Conservation (phyloP, 2,113 vertebrate genomes). For the Epinephelus fuscoguttatus region DNA sequence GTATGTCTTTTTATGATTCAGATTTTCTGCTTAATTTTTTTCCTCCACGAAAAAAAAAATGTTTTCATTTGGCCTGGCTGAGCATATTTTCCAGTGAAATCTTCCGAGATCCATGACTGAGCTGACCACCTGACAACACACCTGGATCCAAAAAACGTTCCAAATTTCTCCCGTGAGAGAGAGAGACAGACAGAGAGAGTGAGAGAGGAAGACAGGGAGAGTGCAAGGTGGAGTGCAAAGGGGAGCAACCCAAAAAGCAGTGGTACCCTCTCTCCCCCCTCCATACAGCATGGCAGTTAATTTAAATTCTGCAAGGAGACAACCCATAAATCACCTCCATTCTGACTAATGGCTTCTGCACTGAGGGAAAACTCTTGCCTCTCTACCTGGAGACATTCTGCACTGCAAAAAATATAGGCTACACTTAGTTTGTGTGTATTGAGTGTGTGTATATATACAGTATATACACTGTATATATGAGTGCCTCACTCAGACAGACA, state of each 20-base stretch:
- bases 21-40: constrained; percentile 24
- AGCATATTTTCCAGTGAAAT: constrained; percentile 59
- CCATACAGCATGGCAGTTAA: constrained; percentile 81
- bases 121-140: constrained; percentile 72
- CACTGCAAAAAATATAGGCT: constrained; percentile 70
- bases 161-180: constrained; percentile 69
- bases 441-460: constrained; percentile 14
- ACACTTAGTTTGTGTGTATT: constrained; percentile 4
- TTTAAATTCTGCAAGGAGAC: constrained; percentile 87
- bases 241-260: constrained; percentile 71
- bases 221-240: constrained; percentile 69
- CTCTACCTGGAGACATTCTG: constrained; percentile 80
- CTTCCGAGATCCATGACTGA: constrained; percentile 42
- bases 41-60: neutral
- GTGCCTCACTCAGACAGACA: constrained; percentile 65
- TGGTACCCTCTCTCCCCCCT: constrained; percentile 55
- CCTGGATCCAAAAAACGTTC: constrained; percentile 62
- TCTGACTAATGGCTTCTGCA: constrained; percentile 88
- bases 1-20: constrained; percentile 24
- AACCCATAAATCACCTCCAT: constrained; percentile 88
- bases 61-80: constrained; percentile 46
- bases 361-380: constrained; percentile 83
- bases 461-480: constrained; percentile 22
- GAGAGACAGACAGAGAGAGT: neutral
- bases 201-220: constrained; percentile 22